A percentile compares a stretch with the other conserved stretches of the same genome.
Evolutionary conservation across 2,113 vertebrate species (phyloP).

Genomic region (Trematomus loennbergii): DNA sequence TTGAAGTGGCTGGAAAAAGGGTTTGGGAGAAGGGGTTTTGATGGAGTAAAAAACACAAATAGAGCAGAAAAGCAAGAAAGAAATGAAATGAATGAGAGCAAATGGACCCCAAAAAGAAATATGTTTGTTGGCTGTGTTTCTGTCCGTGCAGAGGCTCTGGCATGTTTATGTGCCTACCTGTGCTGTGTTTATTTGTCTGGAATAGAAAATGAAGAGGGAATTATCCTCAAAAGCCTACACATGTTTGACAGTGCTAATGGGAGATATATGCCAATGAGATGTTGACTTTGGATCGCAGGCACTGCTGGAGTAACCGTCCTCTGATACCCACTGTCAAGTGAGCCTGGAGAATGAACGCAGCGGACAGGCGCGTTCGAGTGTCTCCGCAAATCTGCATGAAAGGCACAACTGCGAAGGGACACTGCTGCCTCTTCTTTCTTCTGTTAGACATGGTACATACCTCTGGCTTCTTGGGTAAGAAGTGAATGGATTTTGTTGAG

Average conservation of each 20-base stretch:
- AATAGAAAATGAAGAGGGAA: constrained; percentile 24
- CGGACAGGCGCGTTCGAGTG: not conserved
- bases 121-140: constrained; percentile 16
- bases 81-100: constrained; percentile 34
- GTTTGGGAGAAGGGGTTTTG: not conserved
- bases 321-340: constrained; percentile 3
- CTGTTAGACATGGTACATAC: not conserved
- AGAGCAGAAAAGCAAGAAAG: constrained; percentile 39
- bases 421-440: constrained; percentile 1
- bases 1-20: constrained; percentile 58
- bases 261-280: constrained; percentile 33
- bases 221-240: constrained; percentile 28
- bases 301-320: constrained; percentile 19
- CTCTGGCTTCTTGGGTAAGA: not conserved
- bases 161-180: constrained; percentile 35
- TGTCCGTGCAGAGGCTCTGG: not conserved
- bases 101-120: constrained; percentile 31
- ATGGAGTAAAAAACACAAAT: constrained; percentile 16
- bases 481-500: not conserved
- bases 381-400: constrained; percentile 4
- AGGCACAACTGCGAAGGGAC: not conserved
- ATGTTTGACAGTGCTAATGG: constrained; percentile 47
- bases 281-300: constrained; percentile 36
- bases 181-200: constrained; percentile 23
- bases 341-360: constrained; percentile 14